Conservation (phyloP, 2,113 vertebrate species). For the Lepidothrix coronata region DNA sequence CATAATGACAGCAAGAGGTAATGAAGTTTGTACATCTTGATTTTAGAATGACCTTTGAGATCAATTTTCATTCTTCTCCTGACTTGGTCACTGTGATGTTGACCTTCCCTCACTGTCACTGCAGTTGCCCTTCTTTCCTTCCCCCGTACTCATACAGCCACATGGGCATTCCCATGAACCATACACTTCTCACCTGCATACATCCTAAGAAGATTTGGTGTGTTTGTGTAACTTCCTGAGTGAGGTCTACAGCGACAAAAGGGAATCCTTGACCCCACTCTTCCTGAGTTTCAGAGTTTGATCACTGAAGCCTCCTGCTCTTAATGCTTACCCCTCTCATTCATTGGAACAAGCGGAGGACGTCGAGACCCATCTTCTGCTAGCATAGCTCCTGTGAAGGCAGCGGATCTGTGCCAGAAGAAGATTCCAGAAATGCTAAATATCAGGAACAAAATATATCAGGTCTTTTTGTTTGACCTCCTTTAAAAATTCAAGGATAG, state of each 20-base stretch:
- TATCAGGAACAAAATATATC: not conserved
- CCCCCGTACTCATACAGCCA: not conserved
- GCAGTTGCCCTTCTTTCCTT: not conserved
- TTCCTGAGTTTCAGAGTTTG: not conserved
- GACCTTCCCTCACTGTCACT: not conserved
- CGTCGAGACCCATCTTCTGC: not conserved
- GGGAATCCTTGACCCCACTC: not conserved
- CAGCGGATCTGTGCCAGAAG: not conserved
- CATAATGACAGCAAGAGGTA: not conserved
- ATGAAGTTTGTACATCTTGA: not conserved
- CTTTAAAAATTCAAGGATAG: not conserved
- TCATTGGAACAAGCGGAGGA: not conserved
- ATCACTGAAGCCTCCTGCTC: not conserved
- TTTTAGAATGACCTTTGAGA: not conserved
- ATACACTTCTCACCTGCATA: not conserved
- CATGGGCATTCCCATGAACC: not conserved
- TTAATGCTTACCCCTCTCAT: not conserved
- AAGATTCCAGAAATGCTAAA: not conserved
- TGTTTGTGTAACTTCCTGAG: not conserved
- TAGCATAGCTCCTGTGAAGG: not conserved
- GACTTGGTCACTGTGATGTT: not conserved
- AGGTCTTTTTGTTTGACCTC: not conserved
- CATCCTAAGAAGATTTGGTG: not conserved
- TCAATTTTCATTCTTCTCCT: not conserved
- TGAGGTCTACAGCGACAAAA: not conserved